Evolutionary conservation across 2,797 vertebrate species (phyloP), one percentile per base, ranked within the genome.

Genomic region (Notamacropus eugenii): DNA sequence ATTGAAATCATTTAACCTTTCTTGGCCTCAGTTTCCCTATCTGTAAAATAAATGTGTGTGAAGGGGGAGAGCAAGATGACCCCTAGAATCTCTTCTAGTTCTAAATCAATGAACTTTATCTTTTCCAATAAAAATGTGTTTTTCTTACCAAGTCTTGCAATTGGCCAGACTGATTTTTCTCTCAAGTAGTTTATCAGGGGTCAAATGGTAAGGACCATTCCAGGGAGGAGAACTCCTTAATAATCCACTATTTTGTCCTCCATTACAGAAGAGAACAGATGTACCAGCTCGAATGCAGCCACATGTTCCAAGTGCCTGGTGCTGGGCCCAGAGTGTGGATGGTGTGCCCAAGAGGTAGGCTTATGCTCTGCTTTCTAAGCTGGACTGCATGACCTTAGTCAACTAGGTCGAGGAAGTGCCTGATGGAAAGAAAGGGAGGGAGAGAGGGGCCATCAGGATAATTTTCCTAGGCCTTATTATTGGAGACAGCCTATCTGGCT

Each of bases 311-410:
- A 99, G 97, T 99, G 99, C 98, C 99, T 99, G 96, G 98, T 98
- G 93, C 99, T 99, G 97, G 99, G 99, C 98, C 99, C 99, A 40
- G 99, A 99, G 97, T 99, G 99, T 46, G 99, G 99, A 98, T 99
- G 99, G 99, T 99, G 99, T 98, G 99, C 99, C 98, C 99, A 99
- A 98, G 99, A 99, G 99, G 99, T 99, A 98, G 56, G 98, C 28
- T 97, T 97, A 97, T 95, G 91, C 5, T 97, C 3, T 58, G 54
- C 24, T 95, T 96, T 28, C 13, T 28, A 93, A 93, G 90, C 59
- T 24, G 62, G 90, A 97, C 91, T 95, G 95, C 94, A 92, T 59
- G 91, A 91, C 31, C 52, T 4, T 92, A 29, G 55, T 93, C 82
- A 50, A 93, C 54, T 93, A 4, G 93, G 82, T 55, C 90, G 92